These are phyloP conservation scores for Endotricha flammealis DNA, from an alignment of 2,888 invertebrate genomes.

Conservation along the genomic window DNA sequence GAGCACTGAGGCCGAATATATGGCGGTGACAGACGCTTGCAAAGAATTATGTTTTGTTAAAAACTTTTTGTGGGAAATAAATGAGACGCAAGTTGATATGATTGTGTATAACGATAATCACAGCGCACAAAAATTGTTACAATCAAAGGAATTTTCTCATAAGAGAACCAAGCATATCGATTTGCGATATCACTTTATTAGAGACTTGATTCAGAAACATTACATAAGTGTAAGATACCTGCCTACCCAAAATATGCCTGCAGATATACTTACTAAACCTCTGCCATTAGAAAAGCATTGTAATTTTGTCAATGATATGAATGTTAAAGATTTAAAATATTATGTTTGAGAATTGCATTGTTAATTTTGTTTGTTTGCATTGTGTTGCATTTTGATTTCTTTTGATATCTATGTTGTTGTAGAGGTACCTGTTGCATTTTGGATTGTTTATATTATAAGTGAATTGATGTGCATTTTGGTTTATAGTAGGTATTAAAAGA, in stretches of 20 bases:
- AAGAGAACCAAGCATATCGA: conserved; percentile 17
- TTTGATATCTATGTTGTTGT: no score
- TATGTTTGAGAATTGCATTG: no score
- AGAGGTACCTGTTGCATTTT: no score
- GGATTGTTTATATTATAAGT: no score
- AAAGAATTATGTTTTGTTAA: neutral
- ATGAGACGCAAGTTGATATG: no score
- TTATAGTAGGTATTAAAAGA: no score
- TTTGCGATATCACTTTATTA: conserved; percentile 15
- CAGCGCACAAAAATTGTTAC: conserved; percentile 14
- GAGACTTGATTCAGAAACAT: neutral
- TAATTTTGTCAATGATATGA: no score
- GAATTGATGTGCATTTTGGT: no score
- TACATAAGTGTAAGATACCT: neutral
- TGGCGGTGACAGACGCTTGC: conserved; percentile 15
- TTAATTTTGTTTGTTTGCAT: no score
- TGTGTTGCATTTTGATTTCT: no score
- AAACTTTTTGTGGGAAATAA: neutral
- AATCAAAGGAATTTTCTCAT: conserved; percentile 13
- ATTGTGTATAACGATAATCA: conserved; percentile 17
- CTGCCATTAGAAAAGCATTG: neutral
- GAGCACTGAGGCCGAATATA: conserved; percentile 23
- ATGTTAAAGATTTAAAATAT: no score
- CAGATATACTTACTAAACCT: neutral
- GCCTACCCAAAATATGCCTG: neutral